phyloP scores from a whole-genome alignment of 2,113 vertebrate genomes.

The Limnothrissa miodon region DNA sequence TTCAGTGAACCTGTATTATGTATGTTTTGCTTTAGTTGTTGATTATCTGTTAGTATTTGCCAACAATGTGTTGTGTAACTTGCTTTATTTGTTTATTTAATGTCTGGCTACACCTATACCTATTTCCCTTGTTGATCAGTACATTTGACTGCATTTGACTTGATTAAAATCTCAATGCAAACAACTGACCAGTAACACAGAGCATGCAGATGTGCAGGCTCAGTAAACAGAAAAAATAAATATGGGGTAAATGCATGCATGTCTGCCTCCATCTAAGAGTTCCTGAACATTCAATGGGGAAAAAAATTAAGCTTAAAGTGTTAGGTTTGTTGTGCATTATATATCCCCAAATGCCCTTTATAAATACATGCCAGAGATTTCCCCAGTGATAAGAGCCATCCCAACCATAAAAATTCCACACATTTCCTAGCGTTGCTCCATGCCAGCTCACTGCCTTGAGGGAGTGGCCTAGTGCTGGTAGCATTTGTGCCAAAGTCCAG shows the following conservation, averaged over 20 bases:
- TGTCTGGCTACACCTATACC: no score
- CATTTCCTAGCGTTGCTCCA: slow-evolving; percentile 10
- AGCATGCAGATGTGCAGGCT: neutral
- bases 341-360: slow-evolving; percentile 7
- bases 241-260: neutral
- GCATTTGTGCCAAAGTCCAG: slow-evolving; percentile 8
- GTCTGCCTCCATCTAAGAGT: neutral
- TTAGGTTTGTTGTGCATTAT: neutral
- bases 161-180: neutral
- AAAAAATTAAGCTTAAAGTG: neutral
- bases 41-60: no score
- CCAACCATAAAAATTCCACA: slow-evolving; percentile 10
- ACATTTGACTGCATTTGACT: no score
- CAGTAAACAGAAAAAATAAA: neutral
- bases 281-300: neutral
- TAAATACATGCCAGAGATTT: neutral
- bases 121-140: no score
- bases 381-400: slow-evolving; percentile 13
- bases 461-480: slow-evolving; percentile 1
- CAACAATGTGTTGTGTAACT: no score
- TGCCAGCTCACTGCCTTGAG: neutral
- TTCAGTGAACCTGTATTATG: no score
- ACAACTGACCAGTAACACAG: neutral
- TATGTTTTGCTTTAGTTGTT: no score
- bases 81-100: no score